Percentiles rank a stretch among this genome's conserved stretches.
Evolutionary conservation across 30 jellyfish, hydroid and myxozoan genomes (phyloP).

Genomic region (Hydractinia echinata): DNA sequence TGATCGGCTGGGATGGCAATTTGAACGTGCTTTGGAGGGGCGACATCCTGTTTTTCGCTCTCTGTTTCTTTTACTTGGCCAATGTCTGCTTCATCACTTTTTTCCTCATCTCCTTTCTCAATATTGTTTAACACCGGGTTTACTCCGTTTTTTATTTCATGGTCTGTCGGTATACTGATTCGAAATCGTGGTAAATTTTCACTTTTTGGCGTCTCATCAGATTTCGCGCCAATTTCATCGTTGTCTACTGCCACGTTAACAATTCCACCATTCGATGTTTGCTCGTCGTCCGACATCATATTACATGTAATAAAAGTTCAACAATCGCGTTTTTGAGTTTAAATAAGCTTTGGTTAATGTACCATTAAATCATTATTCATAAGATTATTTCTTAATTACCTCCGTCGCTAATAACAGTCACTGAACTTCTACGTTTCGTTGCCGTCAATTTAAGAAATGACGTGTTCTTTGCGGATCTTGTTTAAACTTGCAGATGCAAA

Average conservation of each 20-base stretch:
- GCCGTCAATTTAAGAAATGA: too few relatives aligned
- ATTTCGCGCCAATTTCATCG: neutral
- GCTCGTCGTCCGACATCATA: neutral
- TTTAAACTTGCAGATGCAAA: too few relatives aligned
- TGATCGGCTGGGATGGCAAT: constrained; percentile 39
- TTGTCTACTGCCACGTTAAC: neutral
- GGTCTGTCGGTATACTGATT: constrained; percentile 4
- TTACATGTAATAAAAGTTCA: too few relatives aligned
- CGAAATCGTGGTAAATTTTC: constrained; percentile 19
- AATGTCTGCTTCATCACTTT: neutral
- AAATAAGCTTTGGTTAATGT: too few relatives aligned
- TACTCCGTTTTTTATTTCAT: neutral
- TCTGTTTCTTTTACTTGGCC: neutral
- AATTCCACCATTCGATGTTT: neutral
- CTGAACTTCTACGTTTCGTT: too few relatives aligned
- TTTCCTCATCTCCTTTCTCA: neutral
- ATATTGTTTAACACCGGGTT: neutral
- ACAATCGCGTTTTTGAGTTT: too few relatives aligned
- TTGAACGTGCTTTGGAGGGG: constrained; percentile 27
- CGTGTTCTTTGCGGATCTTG: too few relatives aligned
- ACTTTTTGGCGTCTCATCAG: neutral
- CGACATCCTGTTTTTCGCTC: constrained; percentile 22
- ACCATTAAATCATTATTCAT: too few relatives aligned
- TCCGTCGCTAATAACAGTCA: too few relatives aligned
- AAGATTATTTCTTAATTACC: too few relatives aligned